These are phyloP conservation scores for Calephelis perditalis DNA, from an alignment of 2,888 invertebrate genomes.

Conservation along the genomic window DNA sequence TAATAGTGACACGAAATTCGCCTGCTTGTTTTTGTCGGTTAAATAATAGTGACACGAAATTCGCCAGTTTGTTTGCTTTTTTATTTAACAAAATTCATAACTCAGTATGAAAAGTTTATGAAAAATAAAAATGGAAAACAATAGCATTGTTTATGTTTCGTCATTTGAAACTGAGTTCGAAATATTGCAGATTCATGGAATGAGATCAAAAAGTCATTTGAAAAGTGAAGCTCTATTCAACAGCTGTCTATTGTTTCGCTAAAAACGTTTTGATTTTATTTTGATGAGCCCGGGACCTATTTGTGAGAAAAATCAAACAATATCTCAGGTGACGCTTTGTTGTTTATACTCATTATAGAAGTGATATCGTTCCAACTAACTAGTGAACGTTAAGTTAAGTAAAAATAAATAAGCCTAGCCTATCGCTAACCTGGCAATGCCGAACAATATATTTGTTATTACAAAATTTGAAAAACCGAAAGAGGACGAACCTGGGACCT, in stretches of 20 bases:
- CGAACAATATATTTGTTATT: too few relatives aligned
- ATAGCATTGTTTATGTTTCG: slow-evolving; percentile 2
- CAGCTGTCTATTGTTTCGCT: slow-evolving; percentile 4
- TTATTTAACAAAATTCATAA: too few relatives aligned
- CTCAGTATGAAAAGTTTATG: neutral
- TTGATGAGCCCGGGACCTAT: slow-evolving; percentile 6
- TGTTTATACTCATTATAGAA: neutral
- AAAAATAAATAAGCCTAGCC: too few relatives aligned
- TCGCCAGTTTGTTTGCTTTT: too few relatives aligned
- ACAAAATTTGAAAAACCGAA: too few relatives aligned
- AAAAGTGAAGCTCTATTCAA: slow-evolving; percentile 4
- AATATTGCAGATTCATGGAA: slow-evolving; percentile 8
- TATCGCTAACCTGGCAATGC: too few relatives aligned
- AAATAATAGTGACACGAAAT: too few relatives aligned
- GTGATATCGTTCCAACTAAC: neutral
- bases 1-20: too few relatives aligned
- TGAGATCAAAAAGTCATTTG: slow-evolving; percentile 8
- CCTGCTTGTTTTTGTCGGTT: too few relatives aligned
- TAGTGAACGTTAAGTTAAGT: too few relatives aligned
- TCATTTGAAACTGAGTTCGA: slow-evolving; percentile 6
- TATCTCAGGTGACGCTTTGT: neutral
- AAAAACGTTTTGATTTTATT: slow-evolving; percentile 10
- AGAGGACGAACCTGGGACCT: too few relatives aligned
- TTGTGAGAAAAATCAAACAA: slow-evolving; percentile 8
- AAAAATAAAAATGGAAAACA: neutral